These are phyloP conservation scores for Dolichoris vasculosae DNA, from an alignment of 1,140 invertebrate genomes.

Conservation along the genomic window DNA sequence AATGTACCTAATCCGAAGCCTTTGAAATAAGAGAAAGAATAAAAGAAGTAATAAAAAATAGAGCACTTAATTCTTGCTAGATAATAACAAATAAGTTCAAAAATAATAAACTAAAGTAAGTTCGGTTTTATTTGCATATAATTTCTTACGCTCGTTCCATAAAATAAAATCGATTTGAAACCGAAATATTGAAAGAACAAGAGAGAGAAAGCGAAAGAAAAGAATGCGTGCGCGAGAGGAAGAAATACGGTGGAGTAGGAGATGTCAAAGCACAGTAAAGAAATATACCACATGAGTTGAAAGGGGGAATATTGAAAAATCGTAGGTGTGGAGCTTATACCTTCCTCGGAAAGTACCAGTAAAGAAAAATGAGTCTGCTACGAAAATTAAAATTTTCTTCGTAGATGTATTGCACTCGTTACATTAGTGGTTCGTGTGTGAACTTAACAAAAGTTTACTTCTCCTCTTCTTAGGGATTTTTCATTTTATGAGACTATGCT, in stretches of 20 bases:
- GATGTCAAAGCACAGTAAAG: background rate
- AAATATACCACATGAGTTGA: background rate
- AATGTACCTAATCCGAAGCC: too few species aligned
- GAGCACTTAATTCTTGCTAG: background rate
- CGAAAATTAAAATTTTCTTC: slow-evolving; percentile 33
- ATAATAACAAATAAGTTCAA: slow-evolving; percentile 1
- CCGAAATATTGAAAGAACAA: background rate
- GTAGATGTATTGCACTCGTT: background rate
- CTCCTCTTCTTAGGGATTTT: background rate
- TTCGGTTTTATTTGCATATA: background rate
- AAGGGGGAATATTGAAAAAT: background rate
- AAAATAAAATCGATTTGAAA: slow-evolving; percentile 45
- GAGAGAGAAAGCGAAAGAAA: background rate
- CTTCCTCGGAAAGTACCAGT: background rate
- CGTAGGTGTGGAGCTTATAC: background rate
- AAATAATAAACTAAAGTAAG: background rate
- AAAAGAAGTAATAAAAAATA: slow-evolving; percentile 11
- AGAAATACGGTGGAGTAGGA: background rate
- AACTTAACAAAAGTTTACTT: background rate
- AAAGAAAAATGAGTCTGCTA: background rate
- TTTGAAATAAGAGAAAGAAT: background rate
- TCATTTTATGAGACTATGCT: background rate
- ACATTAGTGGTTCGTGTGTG: slow-evolving; percentile 8
- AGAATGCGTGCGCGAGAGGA: background rate
- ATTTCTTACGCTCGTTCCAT: slow-evolving; percentile 2